These are phyloP conservation scores for Chironomus riparius DNA, from an alignment of 2,888 invertebrate genomes.

Conservation along the genomic window DNA sequence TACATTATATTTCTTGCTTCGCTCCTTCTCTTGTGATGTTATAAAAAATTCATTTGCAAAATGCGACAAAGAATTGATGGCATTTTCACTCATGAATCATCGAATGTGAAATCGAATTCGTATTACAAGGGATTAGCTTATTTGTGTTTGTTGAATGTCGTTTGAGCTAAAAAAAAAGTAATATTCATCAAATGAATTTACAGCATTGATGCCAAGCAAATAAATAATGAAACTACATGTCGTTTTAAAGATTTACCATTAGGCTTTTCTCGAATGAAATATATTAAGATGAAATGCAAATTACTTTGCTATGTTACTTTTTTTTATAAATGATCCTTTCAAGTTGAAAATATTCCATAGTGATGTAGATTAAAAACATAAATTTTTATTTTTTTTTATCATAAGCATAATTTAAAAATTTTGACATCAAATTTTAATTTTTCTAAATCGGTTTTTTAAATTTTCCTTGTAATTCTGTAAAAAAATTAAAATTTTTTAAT, in stretches of 20 bases:
- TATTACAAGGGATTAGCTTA: conserved; percentile 21
- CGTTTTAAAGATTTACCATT: too few relatives aligned
- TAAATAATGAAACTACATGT: too few relatives aligned
- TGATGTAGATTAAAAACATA: too few relatives aligned
- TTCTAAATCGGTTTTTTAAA: too few relatives aligned
- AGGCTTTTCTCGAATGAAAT: too few relatives aligned
- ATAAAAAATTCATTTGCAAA: conserved; percentile 26
- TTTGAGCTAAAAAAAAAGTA: not conserved
- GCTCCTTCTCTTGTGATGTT: not conserved
- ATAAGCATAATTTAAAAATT: too few relatives aligned
- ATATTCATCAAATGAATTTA: not conserved
- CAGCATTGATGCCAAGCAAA: not conserved
- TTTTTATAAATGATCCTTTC: not conserved
- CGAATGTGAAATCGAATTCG: conserved; percentile 20
- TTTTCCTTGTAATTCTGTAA: too few relatives aligned
- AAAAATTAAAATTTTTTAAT: too few relatives aligned
- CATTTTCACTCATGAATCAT: conserved; percentile 24
- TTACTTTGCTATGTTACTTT: not conserved
- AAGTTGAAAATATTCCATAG: too few relatives aligned
- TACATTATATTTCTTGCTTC: not conserved
- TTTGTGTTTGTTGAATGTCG: not conserved
- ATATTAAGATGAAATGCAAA: not conserved
- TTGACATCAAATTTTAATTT: too few relatives aligned
- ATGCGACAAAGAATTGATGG: conserved; percentile 26
- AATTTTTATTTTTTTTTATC: too few relatives aligned